Evolutionary conservation across 2,888 invertebrate species (phyloP), one percentile per base, ranked within the genome.

Genomic region (Rhodophaea formosa): DNA sequence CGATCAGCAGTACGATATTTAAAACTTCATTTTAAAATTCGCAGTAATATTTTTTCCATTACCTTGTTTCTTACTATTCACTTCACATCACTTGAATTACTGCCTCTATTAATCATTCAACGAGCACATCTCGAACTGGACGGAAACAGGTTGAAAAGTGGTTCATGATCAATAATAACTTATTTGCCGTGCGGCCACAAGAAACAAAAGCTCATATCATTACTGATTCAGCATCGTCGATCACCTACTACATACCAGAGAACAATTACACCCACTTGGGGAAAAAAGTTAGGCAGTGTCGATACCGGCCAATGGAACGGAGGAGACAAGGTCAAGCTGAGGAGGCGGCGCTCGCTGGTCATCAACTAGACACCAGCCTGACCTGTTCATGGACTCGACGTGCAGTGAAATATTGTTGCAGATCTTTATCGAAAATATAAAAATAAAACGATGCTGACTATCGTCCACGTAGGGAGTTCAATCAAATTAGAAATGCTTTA

Each of bases 271-370:
- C 62, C 61, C 61, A 66, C 60, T 42, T 30, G 52, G 54, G 49
- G 57, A 65, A 65, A 62, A 62, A 60, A 47, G 57, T 44, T 46
- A 47, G 35, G 51, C 52, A 52, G 32, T 56, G 58, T 59, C 54
- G 39, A n/a, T 39, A 43, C 53, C 32, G 57, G 55, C 69, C 69
- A 69, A 68, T 69, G 59, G 60, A 53, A 53, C 53, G 60, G 47
- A 46, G 46, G 53, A 47, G 35, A 57, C 61, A 62, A 67, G 67
- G 67, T 61, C 64, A 46, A 23, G 14, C 42, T 12, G 39, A 1
- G 53, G 47, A 63, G 66, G 69, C 65, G 66, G 66, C 56, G 53
- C 62, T 42, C 30, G 15, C 14, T 15, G 30, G 49, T 15, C 15
- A 39, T 39, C 23, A 30, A 30, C 49, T 52, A 56, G 15, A 56